Evolutionary conservation across 2,797 vertebrate genomes (phyloP), one percentile per base, ranked within the genome.

Genomic region (Enoplosus armatus): DNA sequence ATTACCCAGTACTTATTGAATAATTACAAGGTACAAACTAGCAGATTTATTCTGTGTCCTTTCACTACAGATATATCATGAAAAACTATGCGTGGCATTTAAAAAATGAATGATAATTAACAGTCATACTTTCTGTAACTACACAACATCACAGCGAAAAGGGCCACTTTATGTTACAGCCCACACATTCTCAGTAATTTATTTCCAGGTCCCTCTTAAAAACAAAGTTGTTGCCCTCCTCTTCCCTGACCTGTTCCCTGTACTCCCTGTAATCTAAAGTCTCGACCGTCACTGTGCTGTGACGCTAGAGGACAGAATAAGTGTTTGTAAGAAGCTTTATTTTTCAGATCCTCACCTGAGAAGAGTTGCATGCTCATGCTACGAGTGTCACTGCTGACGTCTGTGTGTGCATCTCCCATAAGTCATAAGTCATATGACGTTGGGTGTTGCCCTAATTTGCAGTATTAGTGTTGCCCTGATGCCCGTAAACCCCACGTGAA

Each of bases 251-350:
- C 4, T 14, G 11, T n/a, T 37, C 8, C 8, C 14, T 26, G 29
- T 35, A 47, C 16, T 45, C 29, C 22, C 54, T 75, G 29, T 64
- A 14, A 71, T 71, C 55, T 73, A 8, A 37, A 64, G 29, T 11
- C 9, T 26, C 20, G n/a, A n/a, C n/a, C n/a, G n/a, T 20, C 29
- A 10, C 37, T 22, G 15, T 43, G 31, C 6, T 14, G 35, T 65
- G 66, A 76, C 22, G 1, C 1, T 22, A 4, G 1, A 48, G 18
- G 24, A 54, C 37, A 69, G 37, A 65, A 24, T 11, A 50, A 43
- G 67, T 67, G 31, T 80, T 48, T 45, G 26, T 77, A 75, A 87
- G 69, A 47, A 53, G 76, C 26, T 80, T 78, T 75, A 45, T 48
- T 55, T 29, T 53, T 35, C 33, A 35, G 33, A 8, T 35, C 31